phyloP scores from a whole-genome alignment of 2,888 invertebrate species.

The Penaeus monodon region DNA sequence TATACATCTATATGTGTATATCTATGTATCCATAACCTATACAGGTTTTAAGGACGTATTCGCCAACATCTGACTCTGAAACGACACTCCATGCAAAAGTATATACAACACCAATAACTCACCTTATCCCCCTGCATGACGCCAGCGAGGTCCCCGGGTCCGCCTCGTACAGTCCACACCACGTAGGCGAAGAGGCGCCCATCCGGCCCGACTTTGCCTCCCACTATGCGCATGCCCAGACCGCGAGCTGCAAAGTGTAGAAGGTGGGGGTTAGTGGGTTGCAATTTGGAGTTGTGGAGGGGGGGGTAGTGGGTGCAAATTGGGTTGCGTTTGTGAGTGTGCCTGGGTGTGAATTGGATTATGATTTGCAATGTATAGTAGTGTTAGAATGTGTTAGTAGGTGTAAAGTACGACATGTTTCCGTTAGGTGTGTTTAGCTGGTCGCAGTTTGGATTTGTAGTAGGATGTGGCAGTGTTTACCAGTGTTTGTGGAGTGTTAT shows the following conservation, averaged over 20 bases:
- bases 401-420: not conserved
- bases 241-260: constrained; percentile 80
- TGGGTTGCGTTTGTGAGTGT: not conserved
- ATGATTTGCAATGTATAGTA: not conserved
- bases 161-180: constrained; percentile 92
- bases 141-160: constrained; percentile 90
- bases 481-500: too few species aligned
- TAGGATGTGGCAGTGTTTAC: too few species aligned
- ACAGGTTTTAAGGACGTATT: too few species aligned
- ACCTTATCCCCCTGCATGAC: constrained; percentile 91
- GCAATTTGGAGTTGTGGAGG: not conserved
- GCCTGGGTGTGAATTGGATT: not conserved
- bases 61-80: too few species aligned
- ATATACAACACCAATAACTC: constrained; percentile 70
- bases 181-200: constrained; percentile 90
- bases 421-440: not conserved
- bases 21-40: too few species aligned
- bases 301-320: not conserved
- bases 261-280: not conserved
- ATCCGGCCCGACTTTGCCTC: constrained; percentile 88
- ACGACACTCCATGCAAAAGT: too few species aligned
- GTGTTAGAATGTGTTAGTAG: too few species aligned
- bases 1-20: too few species aligned
- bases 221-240: constrained; percentile 94
- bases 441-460: too few species aligned